Evolutionary conservation across 2,888 invertebrate genomes (phyloP), one percentile per base, ranked within the genome.

Genomic region (Cynaeus angustus): DNA sequence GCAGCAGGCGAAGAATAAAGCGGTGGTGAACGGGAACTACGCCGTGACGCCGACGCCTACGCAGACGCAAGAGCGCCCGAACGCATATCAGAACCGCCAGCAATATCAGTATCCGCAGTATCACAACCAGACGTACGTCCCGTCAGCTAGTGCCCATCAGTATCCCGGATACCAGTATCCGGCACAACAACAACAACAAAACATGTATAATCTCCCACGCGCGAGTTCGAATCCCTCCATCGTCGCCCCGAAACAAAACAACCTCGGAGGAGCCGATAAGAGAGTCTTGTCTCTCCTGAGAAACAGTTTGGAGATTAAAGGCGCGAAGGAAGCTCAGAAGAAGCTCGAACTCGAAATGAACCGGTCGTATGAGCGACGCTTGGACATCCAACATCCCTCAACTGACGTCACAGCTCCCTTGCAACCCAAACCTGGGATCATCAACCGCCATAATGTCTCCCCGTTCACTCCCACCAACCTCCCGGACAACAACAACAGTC

Each of bases 241-340:
- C 10, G 14, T 28, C 8, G 12, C 26, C n/a, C 14, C 28, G 3
- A 73, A 75, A 6, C 33, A 33, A 33, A 73, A 68, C 43, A 68
- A 72, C 45, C 6, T 62, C 2, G 84, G 87, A 21, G 90, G 90
- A 33, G 90, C 90, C n/a, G 90, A 92, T 80, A 91, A 92, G 81
- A 87, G 89, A 72, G 91, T 92, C n/a, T 84, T 92, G 70, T 91
- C 90, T 79, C 88, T 93, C 78, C 83, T 93, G 59, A 86, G 92
- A 78, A 91, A 90, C 76, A 93, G 91, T 82, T 86, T 93, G 77
- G 92, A 93, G 85, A 90, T 89, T 53, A 91, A 89, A 68, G 87
- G 86, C 45, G 86, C 86, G 64, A 84, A 86, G 66, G 90, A 90
- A 76, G 86, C 88, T 14, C 82, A 86, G 69, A 88, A 87, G 79